These are phyloP conservation scores for Lytechinus pictus DNA, from an alignment of 35 echinoderm and acorn worm species.

Conservation along the genomic window DNA sequence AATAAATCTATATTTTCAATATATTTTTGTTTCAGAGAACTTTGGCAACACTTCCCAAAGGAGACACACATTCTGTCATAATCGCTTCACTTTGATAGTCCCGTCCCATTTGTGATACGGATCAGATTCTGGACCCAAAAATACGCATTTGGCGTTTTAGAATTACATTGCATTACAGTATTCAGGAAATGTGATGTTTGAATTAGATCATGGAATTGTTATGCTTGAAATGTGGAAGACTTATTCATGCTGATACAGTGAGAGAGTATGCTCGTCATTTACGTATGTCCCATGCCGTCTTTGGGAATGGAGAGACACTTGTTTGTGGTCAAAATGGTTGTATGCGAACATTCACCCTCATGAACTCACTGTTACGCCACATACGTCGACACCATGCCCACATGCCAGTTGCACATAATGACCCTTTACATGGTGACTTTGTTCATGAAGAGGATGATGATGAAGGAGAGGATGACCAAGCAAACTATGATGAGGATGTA, in stretches of 20 bases:
- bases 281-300: conserved; percentile 23
- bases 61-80: too few relatives aligned
- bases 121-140: too few relatives aligned
- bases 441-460: neutral
- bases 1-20: too few relatives aligned
- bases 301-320: conserved; percentile 33
- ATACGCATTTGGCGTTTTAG: too few relatives aligned
- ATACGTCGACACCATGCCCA: conserved; percentile 40
- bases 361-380: conserved; percentile 53
- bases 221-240: neutral
- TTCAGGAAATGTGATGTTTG: too few relatives aligned
- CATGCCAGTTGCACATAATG: neutral
- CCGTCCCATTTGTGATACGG: too few relatives aligned
- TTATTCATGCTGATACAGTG: neutral
- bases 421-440: neutral
- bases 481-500: conserved; percentile 13
- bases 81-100: too few relatives aligned
- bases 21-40: too few relatives aligned
- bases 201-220: neutral
- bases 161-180: too few relatives aligned
- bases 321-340: conserved; percentile 71
- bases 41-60: too few relatives aligned
- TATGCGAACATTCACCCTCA: conserved; percentile 52
- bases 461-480: neutral
- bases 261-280: conserved; percentile 47